phyloP scores from a whole-genome alignment of 2,888 invertebrate genomes.

The Megastigmus dorsalis region DNA sequence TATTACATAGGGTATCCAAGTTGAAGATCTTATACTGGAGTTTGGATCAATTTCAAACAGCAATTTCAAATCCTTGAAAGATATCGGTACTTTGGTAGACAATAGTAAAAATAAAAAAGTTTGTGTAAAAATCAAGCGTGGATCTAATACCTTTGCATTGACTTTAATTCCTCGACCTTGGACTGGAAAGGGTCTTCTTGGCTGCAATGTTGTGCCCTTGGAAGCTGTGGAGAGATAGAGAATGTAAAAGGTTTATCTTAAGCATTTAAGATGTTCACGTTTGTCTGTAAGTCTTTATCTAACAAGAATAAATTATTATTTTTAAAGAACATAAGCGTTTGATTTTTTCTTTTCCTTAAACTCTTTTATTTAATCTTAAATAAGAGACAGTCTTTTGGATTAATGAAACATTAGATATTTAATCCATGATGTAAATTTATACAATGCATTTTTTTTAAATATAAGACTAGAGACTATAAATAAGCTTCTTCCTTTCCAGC shows the following conservation, averaged over 20 bases:
- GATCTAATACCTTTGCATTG: constrained; percentile 76
- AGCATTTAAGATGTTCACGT: constrained; percentile 34
- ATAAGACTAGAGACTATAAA: constrained; percentile 18
- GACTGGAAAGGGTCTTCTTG: constrained; percentile 87
- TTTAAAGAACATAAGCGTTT: constrained; percentile 27
- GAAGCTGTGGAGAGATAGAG: constrained; percentile 72
- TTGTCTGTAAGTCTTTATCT: constrained; percentile 48
- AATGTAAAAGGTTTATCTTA: constrained; percentile 30
- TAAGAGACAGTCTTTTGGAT: constrained; percentile 16
- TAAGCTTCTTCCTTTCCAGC: not conserved
- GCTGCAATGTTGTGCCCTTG: constrained; percentile 80
- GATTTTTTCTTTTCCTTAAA: constrained; percentile 14
- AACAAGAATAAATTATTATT: constrained; percentile 47
- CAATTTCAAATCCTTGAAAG: constrained; percentile 82
- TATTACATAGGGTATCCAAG: constrained; percentile 80
- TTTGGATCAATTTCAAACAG: constrained; percentile 85
- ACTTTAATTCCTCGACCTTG: constrained; percentile 84
- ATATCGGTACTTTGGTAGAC: constrained; percentile 82
- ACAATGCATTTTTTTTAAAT: not conserved
- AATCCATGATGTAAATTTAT: constrained; percentile 31
- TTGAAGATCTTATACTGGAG: constrained; percentile 82
- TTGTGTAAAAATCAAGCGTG: constrained; percentile 77
- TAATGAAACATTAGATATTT: constrained; percentile 35
- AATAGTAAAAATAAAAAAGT: constrained; percentile 77
- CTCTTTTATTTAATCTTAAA: constrained; percentile 20